phyloP scores from a whole-genome alignment of 2,797 vertebrate genomes.

The Mus caroli region DNA sequence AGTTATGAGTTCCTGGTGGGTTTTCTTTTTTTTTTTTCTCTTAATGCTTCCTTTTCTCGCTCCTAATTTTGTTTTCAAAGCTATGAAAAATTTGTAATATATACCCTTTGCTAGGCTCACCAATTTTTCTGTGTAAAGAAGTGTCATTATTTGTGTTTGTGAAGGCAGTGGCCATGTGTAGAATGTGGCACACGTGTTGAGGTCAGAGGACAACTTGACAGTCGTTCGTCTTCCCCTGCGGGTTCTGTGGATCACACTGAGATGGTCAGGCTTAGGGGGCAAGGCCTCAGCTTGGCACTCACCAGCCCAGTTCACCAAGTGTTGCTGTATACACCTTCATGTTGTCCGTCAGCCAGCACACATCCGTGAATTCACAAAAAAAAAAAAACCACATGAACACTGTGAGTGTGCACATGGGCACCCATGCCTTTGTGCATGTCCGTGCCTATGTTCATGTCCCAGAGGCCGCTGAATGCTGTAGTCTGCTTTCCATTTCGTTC shows the following conservation, averaged over 20 bases:
- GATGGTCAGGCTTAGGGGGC: background rate
- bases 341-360: background rate
- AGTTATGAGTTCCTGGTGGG: too few relatives aligned
- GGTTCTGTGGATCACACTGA: background rate
- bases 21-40: too few relatives aligned
- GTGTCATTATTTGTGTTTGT: background rate
- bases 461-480: background rate
- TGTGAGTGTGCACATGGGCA: background rate
- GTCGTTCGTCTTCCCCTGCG: background rate
- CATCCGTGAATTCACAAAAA: background rate
- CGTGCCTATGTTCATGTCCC: background rate
- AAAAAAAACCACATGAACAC: background rate
- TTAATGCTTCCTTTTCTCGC: too few relatives aligned
- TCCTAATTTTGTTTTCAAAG: too few relatives aligned
- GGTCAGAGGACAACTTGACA: background rate
- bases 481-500: background rate
- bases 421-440: background rate
- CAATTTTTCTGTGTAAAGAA: background rate
- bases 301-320: background rate
- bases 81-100: too few relatives aligned
- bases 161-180: background rate
- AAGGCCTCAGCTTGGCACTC: background rate
- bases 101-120: background rate
- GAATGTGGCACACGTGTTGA: too few relatives aligned
- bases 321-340: background rate